Evolutionary conservation across 2,888 invertebrate genomes (phyloP), one percentile per base, ranked within the genome.

Genomic region (Patella caerulea): DNA sequence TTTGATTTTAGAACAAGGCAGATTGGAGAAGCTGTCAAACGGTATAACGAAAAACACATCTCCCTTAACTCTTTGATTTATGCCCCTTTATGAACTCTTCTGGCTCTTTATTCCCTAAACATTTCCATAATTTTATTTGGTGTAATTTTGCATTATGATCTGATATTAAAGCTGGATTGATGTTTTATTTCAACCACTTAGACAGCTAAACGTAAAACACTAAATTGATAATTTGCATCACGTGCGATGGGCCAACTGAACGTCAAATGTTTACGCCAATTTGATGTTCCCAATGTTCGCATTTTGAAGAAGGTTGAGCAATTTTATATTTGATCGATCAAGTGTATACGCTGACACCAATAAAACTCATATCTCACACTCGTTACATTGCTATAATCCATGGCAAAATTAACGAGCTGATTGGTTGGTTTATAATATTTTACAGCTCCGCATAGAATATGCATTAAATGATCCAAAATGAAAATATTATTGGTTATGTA

Each of bases 131-230:
- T 65, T 24, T 65, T 65, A 65, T 65, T 65, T 65, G 45, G 45
- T 65, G 19, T 65, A 65, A 65, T 65, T 24, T 65, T 65, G 65
- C 65, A 24, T 19, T 65, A 65, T 24, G 65, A 65, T 65, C 19
- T 65, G 65, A 24, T 65, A 65, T 65, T 65, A 24, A 17, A 24
- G 24, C 19, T 14, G 24, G 65, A 24, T 65, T 65, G 19, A 65
- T 65, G 65, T 19, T 65, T 65, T 24, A 65, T 65, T 65, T 65
- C 65, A 65, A 65, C 65, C 65, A 65, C 65, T 65, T 65, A 65
- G 65, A 65, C 65, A 65, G 24, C 65, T 65, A 65, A 65, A 65
- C 24, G 24, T 24, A 65, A 65, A 65, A 65, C 65, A 65, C 24
- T 65, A 65, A 65, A 65, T 65, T 65, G 65, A 24, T 65, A 65